These are phyloP conservation scores for Brachyptera putata DNA, from an alignment of 2,888 invertebrate species.

Conservation along the genomic window DNA sequence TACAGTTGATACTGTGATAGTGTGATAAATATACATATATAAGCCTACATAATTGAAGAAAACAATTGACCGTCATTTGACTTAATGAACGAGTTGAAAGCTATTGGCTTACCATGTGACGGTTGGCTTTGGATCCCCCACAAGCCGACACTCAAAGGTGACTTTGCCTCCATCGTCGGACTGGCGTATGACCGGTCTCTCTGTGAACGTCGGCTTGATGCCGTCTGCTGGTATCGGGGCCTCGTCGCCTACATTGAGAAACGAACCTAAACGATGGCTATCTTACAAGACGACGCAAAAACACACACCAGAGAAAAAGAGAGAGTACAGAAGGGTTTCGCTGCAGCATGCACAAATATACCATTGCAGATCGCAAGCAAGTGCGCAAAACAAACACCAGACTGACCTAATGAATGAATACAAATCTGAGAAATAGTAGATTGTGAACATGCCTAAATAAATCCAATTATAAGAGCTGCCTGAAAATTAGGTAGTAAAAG, in stretches of 20 bases:
- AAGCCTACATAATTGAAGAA: no score
- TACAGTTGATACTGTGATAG: no score
- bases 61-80: no score
- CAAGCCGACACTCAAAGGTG: conserved; percentile 94
- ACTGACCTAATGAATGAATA: no score
- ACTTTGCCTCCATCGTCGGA: conserved; percentile 90
- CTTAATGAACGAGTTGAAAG: no score
- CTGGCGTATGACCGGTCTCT: conserved; percentile 95
- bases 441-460: background rate
- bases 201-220: conserved; percentile 96
- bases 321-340: background rate
- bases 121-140: conserved; percentile 93
- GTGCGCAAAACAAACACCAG: background rate
- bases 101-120: conserved; percentile 75
- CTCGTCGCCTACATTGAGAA: conserved; percentile 74
- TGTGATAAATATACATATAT: no score
- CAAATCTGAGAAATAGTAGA: background rate
- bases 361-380: background rate
- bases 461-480: background rate
- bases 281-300: conserved; percentile 31
- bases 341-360: background rate
- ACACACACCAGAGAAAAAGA: conserved; percentile 1
- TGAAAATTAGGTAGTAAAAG: background rate
- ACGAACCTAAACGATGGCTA: conserved; percentile 39
- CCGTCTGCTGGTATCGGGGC: conserved; percentile 89